phyloP scores from a whole-genome alignment of 2,797 vertebrate species.

The Alcedo atthis region DNA sequence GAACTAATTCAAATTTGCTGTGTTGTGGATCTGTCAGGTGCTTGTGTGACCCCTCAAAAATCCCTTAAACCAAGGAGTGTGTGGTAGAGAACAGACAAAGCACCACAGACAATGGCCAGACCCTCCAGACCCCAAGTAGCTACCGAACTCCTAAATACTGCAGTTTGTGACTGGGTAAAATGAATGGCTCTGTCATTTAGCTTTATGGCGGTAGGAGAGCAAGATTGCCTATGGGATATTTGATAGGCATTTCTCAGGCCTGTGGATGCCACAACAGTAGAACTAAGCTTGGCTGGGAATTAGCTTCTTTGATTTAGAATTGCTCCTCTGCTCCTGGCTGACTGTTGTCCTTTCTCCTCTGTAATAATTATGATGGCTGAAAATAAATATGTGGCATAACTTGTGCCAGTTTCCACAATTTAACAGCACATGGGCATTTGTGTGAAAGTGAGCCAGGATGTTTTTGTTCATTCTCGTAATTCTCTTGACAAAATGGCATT shows the following conservation, averaged over 20 bases:
- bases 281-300: not conserved
- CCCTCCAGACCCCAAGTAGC: not conserved
- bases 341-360: not conserved
- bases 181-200: not conserved
- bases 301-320: not conserved
- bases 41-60: not conserved
- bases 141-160: not conserved
- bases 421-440: not conserved
- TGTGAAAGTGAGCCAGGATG: slow-evolving; percentile 25
- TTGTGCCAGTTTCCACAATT: not conserved
- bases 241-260: not conserved
- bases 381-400: slow-evolving; percentile 7
- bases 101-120: not conserved
- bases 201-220: not conserved
- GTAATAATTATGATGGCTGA: not conserved
- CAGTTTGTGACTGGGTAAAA: not conserved
- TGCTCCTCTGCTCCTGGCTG: not conserved
- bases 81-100: not conserved
- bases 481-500: slow-evolving; percentile 23
- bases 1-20: not conserved
- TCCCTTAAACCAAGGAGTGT: rapidly evolving
- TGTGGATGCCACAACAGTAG: not conserved
- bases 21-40: not conserved
- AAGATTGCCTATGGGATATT: not conserved
- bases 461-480: slow-evolving; percentile 22